Conservation (phyloP, 2,888 invertebrate genomes). For the Ashinkailepas kermadecensis region DNA sequence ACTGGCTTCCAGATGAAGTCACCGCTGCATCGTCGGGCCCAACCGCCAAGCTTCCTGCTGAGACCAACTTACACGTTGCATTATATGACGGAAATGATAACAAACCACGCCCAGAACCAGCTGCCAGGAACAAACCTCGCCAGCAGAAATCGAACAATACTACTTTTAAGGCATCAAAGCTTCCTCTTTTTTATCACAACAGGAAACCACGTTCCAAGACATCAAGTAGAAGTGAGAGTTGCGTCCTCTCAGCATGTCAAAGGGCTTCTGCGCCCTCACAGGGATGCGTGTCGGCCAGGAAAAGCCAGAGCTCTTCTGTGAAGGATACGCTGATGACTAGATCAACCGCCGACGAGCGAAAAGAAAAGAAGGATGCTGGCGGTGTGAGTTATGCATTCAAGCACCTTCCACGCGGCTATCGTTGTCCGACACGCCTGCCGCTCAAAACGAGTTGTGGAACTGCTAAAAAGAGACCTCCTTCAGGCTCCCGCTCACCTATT, state of each 20-base stretch:
- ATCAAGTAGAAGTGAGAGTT: neutral
- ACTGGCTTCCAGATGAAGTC: neutral
- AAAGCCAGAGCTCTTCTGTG: neutral
- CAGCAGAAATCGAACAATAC: neutral
- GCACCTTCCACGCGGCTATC: neutral
- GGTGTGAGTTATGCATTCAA: constrained; percentile 1
- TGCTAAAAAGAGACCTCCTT: neutral
- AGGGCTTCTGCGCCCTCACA: neutral
- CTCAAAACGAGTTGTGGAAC: neutral
- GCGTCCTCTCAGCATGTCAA: neutral
- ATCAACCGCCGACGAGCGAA: neutral
- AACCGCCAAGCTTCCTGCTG: too few species aligned
- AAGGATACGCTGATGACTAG: neutral
- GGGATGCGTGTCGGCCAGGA: neutral
- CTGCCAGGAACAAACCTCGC: too few species aligned
- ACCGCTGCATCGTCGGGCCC: too few species aligned
- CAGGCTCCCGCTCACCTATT: neutral
- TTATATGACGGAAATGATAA: too few species aligned
- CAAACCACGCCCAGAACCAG: too few species aligned
- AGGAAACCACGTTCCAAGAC: neutral
- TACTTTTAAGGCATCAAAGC: neutral
- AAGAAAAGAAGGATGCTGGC: neutral
- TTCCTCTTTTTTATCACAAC: neutral
- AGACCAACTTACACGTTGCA: too few species aligned
- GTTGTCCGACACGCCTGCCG: neutral